phyloP scores from a whole-genome alignment of 2,888 invertebrate genomes.

The Mesorhabditis spiculigera region DNA sequence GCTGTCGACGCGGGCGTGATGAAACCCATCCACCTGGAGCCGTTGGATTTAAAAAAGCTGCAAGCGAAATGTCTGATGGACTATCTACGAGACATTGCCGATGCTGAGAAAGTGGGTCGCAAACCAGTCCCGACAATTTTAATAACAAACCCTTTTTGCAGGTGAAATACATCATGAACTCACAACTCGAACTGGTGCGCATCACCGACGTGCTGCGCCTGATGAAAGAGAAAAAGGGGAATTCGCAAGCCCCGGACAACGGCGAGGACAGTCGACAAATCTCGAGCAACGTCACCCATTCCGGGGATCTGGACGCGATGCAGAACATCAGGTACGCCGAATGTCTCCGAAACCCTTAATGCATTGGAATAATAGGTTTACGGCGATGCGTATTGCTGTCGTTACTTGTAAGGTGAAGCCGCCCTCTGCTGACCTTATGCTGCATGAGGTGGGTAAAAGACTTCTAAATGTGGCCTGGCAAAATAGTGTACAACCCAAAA shows the following conservation, averaged over 20 bases:
- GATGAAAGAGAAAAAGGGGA: conserved; percentile 21
- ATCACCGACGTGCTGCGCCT: conserved; percentile 45
- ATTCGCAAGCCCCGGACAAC: conserved; percentile 25
- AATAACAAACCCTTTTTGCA: conserved; percentile 7
- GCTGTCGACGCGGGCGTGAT: conserved; percentile 30
- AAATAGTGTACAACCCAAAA: conserved; percentile 8
- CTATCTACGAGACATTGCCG: conserved; percentile 54
- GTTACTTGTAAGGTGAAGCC: conserved; percentile 57
- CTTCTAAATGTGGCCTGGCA: background rate
- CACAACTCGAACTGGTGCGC: conserved; percentile 36
- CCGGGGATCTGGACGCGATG: conserved; percentile 55
- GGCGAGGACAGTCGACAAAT: conserved; percentile 31
- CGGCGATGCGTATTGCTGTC: conserved; percentile 57
- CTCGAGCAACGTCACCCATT: conserved; percentile 48
- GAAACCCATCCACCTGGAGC: conserved; percentile 53
- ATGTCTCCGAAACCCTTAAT: background rate
- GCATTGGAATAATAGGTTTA: conserved; percentile 31
- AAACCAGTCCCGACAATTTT: background rate
- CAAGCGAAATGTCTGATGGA: conserved; percentile 56
- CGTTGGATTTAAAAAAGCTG: conserved; percentile 53
- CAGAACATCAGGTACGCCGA: conserved; percentile 40
- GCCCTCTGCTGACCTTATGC: conserved; percentile 39
- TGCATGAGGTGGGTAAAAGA: conserved; percentile 14
- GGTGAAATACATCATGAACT: conserved; percentile 52
- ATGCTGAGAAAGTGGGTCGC: conserved; percentile 46